phyloP scores from a whole-genome alignment of 2,888 invertebrate species.

The Eucera pruinosa region DNA sequence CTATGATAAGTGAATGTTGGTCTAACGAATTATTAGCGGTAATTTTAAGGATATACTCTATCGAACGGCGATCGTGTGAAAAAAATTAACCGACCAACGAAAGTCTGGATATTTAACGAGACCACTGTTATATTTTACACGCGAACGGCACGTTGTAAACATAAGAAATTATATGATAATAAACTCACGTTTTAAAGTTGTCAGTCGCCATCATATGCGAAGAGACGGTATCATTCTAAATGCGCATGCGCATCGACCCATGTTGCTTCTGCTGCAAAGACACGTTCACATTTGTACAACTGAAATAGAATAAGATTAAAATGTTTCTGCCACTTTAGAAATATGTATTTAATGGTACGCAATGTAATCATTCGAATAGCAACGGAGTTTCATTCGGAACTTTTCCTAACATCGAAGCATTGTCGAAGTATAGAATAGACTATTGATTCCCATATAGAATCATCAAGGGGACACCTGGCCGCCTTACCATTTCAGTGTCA shows the following conservation, averaged over 20 bases:
- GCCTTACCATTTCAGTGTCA: too few species aligned
- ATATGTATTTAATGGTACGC: conserved; percentile 21
- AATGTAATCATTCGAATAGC: neutral
- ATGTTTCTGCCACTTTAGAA: conserved; percentile 21
- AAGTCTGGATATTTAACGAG: conserved; percentile 47
- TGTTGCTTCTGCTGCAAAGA: conserved; percentile 70
- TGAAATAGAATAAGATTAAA: conserved; percentile 50
- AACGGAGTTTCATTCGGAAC: neutral
- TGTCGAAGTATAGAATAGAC: too few species aligned
- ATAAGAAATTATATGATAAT: conserved; percentile 73
- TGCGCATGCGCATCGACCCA: conserved; percentile 76
- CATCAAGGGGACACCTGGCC: too few species aligned
- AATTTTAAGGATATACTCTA: conserved; percentile 67
- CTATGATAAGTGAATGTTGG: conserved; percentile 69
- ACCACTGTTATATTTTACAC: conserved; percentile 62
- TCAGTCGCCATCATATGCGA: conserved; percentile 81
- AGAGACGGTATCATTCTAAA: conserved; percentile 71
- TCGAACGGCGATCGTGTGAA: conserved; percentile 19
- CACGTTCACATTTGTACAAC: conserved; percentile 58
- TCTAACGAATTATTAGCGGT: conserved; percentile 69
- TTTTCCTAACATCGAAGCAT: neutral
- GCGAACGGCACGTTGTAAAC: conserved; percentile 48
- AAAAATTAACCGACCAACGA: conserved; percentile 30
- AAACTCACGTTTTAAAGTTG: conserved; percentile 83
- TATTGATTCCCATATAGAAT: too few species aligned